These are phyloP conservation scores for Hylaeus anthracinus DNA, from an alignment of 1,140 invertebrate species.

Conservation along the genomic window DNA sequence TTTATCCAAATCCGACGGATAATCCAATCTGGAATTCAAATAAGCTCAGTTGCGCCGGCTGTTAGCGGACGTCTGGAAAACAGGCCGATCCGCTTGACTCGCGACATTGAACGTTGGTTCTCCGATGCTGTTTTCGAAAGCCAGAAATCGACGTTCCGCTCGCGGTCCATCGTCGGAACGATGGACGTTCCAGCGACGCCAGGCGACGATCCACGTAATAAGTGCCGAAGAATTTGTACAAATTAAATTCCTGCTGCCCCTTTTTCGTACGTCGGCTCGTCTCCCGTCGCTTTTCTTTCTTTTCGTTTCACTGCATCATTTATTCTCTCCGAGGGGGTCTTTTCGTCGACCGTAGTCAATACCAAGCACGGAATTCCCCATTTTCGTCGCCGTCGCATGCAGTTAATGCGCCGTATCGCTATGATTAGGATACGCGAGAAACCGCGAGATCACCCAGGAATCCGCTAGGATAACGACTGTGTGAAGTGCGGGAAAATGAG, in stretches of 20 bases:
- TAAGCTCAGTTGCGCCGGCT: slow-evolving; percentile 63
- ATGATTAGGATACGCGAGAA: background rate
- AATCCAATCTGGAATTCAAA: slow-evolving; percentile 77
- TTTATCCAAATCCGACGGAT: slow-evolving; percentile 74
- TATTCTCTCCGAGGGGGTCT: background rate
- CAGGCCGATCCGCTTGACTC: slow-evolving; percentile 15
- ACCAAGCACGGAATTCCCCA: slow-evolving; percentile 11
- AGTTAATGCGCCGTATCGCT: slow-evolving; percentile 13
- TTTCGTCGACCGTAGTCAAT: slow-evolving; percentile 4
- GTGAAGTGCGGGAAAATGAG: background rate
- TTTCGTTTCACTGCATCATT: slow-evolving; percentile 3
- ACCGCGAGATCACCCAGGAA: slow-evolving; percentile 29
- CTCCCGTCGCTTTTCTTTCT: background rate
- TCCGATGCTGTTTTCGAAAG: background rate
- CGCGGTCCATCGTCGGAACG: slow-evolving; percentile 31
- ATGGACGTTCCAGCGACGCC: slow-evolving; percentile 52
- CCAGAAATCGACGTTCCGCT: slow-evolving; percentile 16
- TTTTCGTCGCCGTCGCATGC: background rate
- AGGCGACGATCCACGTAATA: slow-evolving; percentile 69
- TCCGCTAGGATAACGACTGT: slow-evolving; percentile 8
- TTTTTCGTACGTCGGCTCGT: slow-evolving; percentile 39
- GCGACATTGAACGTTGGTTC: slow-evolving; percentile 22
- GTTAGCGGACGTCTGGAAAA: slow-evolving; percentile 12
- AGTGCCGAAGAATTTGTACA: slow-evolving; percentile 71
- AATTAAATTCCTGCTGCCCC: slow-evolving; percentile 70